phyloP scores from a whole-genome alignment of 2,797 vertebrate genomes.

The Ispidina lecontei region DNA sequence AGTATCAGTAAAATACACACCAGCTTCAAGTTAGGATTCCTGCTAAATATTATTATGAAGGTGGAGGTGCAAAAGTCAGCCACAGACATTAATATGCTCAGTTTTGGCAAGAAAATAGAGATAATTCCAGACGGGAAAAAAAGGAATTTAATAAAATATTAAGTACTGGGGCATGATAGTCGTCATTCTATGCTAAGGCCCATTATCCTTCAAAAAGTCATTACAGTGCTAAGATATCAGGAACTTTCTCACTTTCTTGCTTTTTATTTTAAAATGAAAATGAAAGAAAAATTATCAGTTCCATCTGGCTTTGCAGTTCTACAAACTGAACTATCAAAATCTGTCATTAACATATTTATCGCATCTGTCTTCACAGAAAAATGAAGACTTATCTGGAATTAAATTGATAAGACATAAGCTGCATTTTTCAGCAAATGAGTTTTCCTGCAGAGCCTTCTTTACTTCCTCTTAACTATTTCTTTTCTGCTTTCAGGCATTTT shows the following conservation, averaged over 20 bases:
- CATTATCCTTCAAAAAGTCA: conserved; percentile 56
- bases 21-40: not conserved
- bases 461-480: not conserved
- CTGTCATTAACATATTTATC: conserved; percentile 65
- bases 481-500: conserved; percentile 47
- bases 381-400: conserved; percentile 67
- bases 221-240: conserved; percentile 12
- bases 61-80: not conserved
- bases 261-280: conserved; percentile 64
- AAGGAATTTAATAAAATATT: conserved; percentile 8
- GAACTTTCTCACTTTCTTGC: conserved; percentile 40
- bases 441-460: conserved; percentile 16
- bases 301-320: conserved; percentile 52
- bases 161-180: not conserved
- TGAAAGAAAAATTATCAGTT: conserved; percentile 56
- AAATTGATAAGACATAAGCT: conserved; percentile 62
- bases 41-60: not conserved
- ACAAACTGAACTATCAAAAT: conserved; percentile 31
- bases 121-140: not conserved
- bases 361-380: conserved; percentile 43
- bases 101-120: not conserved
- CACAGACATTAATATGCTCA: not conserved
- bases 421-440: conserved; percentile 47
- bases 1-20: not conserved
- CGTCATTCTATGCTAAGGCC: not conserved